Evolutionary conservation across 2,797 vertebrate genomes (phyloP).

Genomic region (Sus cebifrons): DNA sequence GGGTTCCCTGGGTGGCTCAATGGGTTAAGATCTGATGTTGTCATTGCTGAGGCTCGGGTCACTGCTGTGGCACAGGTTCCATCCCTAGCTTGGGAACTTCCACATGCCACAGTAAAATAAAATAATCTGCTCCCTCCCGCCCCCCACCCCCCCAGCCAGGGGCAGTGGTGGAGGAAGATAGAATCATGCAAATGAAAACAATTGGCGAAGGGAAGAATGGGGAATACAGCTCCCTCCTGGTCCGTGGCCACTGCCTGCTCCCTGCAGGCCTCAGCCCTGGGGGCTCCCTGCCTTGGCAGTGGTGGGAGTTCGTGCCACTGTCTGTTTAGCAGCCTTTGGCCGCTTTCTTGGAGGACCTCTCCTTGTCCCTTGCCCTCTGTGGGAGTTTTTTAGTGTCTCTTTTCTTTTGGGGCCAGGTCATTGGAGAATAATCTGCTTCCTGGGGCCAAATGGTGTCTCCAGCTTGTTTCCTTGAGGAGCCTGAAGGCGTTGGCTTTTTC

Average conservation of each 20-base stretch:
- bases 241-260: neutral
- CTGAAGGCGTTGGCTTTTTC: neutral
- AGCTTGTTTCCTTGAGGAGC: neutral
- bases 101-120: no score
- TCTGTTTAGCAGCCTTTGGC: neutral
- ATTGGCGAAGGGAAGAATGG: neutral
- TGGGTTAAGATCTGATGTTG: no score
- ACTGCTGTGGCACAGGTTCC: no score
- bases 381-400: neutral
- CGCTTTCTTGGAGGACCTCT: neutral
- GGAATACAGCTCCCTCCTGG: rapidly evolving
- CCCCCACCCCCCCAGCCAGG: rapidly evolving
- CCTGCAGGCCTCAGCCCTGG: neutral
- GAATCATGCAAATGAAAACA: neutral
- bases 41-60: no score
- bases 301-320: neutral
- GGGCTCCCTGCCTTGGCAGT: neutral
- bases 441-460: neutral
- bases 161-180: neutral
- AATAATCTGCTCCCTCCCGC: no score
- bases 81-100: no score
- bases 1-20: no score
- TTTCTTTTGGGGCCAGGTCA: neutral
- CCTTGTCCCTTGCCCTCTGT: neutral
- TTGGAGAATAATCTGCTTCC: neutral